Evolutionary conservation across 2,888 invertebrate genomes (phyloP), one percentile per base, ranked within the genome.

Genomic region (Scrobipalpa atriplicella): DNA sequence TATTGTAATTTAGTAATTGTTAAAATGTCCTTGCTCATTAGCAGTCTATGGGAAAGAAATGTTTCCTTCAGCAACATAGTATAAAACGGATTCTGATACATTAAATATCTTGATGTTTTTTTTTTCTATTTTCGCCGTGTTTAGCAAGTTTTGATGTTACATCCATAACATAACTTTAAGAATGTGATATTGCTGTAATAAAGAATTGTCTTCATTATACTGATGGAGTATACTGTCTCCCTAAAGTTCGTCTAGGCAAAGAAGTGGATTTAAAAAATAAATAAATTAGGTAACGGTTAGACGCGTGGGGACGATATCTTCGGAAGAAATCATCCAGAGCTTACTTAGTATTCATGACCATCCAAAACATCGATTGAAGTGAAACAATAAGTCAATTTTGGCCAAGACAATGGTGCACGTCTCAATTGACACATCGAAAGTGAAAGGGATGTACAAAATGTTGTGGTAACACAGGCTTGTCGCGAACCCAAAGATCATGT

Each of bases 401-500:
- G 18, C 56, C 56, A 51, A 78, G 72, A 77, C 75, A 74, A 76
- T 74, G 68, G 64, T 68, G 66, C 73, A 84, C 79, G 78, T 80
- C 76, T 80, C 85, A 86, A 88, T 90, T 85, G 87, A 87, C 86
- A 87, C 84, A 79, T 83, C 70, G 62, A 85, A 87, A 89, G 91
- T 90, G 91, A 91, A 91, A 89, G 91, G 91, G 89, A 87, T 90
- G 88, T 76, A 78, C 78, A 58, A 19, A 76, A 78, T 77, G 73
- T 67, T 21, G 51, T 61, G 36, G 52, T 7, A 21, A 3, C 8
- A 0, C n/a, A 47, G 16, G 58, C 62, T 62, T 64, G 64, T 52
- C 54, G 51, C 64, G 52, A 36, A 47, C 47, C 78, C 72, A 88
- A 91, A 91, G 86, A 90, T 89, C 90, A 84, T 86, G 89, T 89